Evolutionary conservation across 2,113 vertebrate species (phyloP).

Genomic region (Petroica traversi): DNA sequence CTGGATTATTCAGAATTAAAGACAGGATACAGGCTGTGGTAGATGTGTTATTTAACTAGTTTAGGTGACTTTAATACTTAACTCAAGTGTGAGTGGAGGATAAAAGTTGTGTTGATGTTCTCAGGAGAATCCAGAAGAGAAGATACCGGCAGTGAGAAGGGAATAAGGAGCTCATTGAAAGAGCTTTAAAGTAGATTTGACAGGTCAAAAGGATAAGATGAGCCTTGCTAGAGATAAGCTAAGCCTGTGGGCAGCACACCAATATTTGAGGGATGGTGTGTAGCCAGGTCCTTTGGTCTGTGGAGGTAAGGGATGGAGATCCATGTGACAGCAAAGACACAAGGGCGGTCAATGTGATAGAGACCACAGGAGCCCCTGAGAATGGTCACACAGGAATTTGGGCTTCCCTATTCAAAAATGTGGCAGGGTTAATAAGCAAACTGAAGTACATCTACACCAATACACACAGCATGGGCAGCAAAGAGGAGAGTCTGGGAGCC

Average conservation of each 20-base stretch:
- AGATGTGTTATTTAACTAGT: not conserved
- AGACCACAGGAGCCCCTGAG: not conserved
- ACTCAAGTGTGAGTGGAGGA: not conserved
- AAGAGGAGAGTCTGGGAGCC: not conserved
- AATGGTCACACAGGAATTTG: not conserved
- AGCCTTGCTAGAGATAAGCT: not conserved
- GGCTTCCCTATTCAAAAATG: not conserved
- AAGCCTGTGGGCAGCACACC: not conserved
- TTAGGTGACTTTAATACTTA: not conserved
- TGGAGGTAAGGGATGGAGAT: not conserved
- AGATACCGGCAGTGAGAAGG: not conserved
- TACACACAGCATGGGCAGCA: rapidly evolving
- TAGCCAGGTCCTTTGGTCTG: not conserved
- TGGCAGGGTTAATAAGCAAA: not conserved
- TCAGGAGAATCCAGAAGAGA: not conserved
- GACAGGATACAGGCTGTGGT: not conserved
- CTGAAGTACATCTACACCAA: not conserved
- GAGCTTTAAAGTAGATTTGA: not conserved
- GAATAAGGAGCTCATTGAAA: not conserved
- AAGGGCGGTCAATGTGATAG: not conserved
- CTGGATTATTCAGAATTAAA: not conserved
- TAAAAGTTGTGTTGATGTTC: not conserved
- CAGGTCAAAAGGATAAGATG: rapidly evolving
- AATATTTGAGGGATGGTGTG: not conserved
- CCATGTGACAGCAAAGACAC: not conserved